Evolutionary conservation across 2,888 invertebrate genomes (phyloP).

Genomic region (Escarpia spicata): DNA sequence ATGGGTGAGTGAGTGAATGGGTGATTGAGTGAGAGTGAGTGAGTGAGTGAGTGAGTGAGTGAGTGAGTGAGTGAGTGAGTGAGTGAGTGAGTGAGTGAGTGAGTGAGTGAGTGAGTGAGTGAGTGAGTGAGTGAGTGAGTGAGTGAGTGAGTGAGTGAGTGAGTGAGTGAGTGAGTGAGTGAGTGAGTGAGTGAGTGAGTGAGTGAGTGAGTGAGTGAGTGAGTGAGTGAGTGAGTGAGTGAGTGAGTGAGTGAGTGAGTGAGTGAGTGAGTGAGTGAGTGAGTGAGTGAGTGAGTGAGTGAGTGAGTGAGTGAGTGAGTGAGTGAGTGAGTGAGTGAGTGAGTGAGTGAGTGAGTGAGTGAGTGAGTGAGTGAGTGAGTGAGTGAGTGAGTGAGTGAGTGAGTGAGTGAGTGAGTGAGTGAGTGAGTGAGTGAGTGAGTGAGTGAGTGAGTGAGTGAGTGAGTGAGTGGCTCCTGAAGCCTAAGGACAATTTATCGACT

Average conservation of each 20-base stretch:
- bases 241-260: slow-evolving; percentile 35
- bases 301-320: slow-evolving; percentile 35
- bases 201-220: slow-evolving; percentile 36
- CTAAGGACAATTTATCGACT: too few relatives aligned
- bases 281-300: too few relatives aligned
- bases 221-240: slow-evolving; percentile 37
- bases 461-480: neutral
- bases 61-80: slow-evolving; percentile 35
- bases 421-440: slow-evolving; percentile 19
- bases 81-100: neutral
- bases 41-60: slow-evolving; percentile 18
- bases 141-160: neutral
- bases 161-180: slow-evolving; percentile 23
- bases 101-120: too few relatives aligned
- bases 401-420: slow-evolving; percentile 19
- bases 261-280: slow-evolving; percentile 24
- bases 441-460: slow-evolving; percentile 18
- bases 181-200: slow-evolving; percentile 27
- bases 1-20: neutral
- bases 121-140: too few relatives aligned
- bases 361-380: slow-evolving; percentile 19
- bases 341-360: slow-evolving; percentile 30
- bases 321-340: slow-evolving; percentile 34
- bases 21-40: slow-evolving; percentile 21
- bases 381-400: slow-evolving; percentile 19